phyloP scores from a whole-genome alignment of 2,797 vertebrate species.

The Pangasius larnaudii region DNA sequence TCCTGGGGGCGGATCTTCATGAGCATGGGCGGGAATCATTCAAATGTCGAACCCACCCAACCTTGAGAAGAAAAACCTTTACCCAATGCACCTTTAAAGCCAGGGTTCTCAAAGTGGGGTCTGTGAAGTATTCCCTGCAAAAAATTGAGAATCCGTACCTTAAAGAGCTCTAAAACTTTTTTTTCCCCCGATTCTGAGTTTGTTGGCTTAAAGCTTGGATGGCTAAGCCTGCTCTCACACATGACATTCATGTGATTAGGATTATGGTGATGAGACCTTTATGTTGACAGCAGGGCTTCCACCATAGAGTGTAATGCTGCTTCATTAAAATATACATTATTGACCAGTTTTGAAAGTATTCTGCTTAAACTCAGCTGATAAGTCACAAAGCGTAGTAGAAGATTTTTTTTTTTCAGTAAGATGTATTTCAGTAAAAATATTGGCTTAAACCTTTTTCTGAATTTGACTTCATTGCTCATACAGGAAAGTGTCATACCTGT shows the following conservation, averaged over 20 bases:
- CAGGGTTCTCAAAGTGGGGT: not conserved
- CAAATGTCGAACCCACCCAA: too few species aligned
- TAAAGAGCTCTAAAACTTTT: not conserved
- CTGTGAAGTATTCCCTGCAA: not conserved
- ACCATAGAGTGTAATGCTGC: not conserved
- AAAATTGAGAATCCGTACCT: not conserved
- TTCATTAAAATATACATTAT: not conserved
- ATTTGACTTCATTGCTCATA: not conserved
- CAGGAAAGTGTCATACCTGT: not conserved
- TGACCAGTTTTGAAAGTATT: not conserved
- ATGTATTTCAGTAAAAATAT: not conserved
- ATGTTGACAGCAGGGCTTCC: not conserved
- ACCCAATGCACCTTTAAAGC: not conserved
- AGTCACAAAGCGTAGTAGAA: not conserved
- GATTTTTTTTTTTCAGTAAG: not conserved
- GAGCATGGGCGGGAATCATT: too few species aligned
- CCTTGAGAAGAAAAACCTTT: not conserved
- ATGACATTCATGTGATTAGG: constrained; percentile 63
- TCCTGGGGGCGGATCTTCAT: too few species aligned
- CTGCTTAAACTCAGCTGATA: not conserved
- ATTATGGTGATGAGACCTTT: constrained; percentile 55
- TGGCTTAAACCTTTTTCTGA: not conserved
- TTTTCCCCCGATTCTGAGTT: not conserved
- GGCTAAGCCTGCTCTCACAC: constrained; percentile 2
- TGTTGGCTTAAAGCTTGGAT: constrained; percentile 5